Conservation (phyloP, 2,888 invertebrate species). For the Acrocyrtus sp. region DNA sequence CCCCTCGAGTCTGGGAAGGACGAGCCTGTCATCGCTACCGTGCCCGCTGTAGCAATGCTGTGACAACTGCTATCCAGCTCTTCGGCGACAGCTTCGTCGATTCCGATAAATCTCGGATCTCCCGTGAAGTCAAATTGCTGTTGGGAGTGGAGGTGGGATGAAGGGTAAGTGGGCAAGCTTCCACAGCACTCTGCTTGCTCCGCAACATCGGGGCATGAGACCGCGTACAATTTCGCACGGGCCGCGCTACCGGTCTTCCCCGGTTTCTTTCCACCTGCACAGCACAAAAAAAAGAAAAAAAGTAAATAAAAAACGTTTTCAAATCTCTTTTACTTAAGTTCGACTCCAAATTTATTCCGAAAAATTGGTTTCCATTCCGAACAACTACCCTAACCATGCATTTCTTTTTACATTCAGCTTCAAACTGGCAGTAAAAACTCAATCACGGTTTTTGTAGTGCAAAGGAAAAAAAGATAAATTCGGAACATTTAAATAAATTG, state of each 20-base stretch:
- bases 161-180: slow-evolving; percentile 36
- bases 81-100: slow-evolving; percentile 36
- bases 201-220: slow-evolving; percentile 62
- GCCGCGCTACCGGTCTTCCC: slow-evolving; percentile 46
- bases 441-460: slow-evolving; percentile 11
- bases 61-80: slow-evolving; percentile 35
- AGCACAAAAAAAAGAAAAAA: slow-evolving; percentile 23
- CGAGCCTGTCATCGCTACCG: slow-evolving; percentile 49
- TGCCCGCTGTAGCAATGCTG: slow-evolving; percentile 35
- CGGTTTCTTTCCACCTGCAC: slow-evolving; percentile 52
- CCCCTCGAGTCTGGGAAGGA: slow-evolving; percentile 37
- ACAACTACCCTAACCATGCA: no score
- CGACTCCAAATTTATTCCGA: no score
- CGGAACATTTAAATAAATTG: slow-evolving; percentile 47
- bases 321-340: not conserved
- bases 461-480: slow-evolving; percentile 24
- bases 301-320: slow-evolving; percentile 10
- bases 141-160: slow-evolving; percentile 10
- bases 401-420: no score
- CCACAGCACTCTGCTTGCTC: slow-evolving; percentile 35
- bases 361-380: no score
- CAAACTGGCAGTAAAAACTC: no score
- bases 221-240: slow-evolving; percentile 61
- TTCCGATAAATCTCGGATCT: slow-evolving; percentile 46
- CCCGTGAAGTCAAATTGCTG: slow-evolving; percentile 39